These are phyloP conservation scores for Prunella himalayana DNA, from an alignment of 2,113 vertebrate genomes.

Conservation along the genomic window DNA sequence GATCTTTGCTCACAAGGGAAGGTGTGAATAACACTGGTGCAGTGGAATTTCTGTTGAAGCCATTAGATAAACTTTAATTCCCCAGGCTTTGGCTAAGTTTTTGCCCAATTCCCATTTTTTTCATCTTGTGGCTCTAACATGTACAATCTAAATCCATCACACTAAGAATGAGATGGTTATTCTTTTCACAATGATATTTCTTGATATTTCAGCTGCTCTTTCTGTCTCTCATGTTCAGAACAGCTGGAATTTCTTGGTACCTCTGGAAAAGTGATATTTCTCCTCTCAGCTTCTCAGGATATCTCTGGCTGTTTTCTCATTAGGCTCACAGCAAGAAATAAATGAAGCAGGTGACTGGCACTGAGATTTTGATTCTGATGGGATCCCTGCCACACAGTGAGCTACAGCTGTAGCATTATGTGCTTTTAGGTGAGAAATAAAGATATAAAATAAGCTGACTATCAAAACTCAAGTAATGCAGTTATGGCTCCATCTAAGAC, in stretches of 20 bases:
- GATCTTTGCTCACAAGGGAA: background rate
- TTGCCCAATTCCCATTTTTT: background rate
- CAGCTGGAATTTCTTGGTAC: background rate
- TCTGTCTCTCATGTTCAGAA: background rate
- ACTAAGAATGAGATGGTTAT: conserved; percentile 10
- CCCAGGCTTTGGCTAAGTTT: background rate
- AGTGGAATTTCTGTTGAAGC: background rate
- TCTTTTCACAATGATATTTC: conserved; percentile 7
- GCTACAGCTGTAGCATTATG: background rate
- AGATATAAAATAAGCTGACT: background rate
- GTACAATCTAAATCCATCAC: background rate
- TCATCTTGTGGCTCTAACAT: background rate
- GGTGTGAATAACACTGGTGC: background rate
- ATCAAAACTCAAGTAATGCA: background rate
- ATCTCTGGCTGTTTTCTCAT: conserved; percentile 57
- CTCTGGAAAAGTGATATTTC: conserved; percentile 8
- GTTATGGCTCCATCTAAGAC: background rate
- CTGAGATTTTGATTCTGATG: conserved; percentile 32
- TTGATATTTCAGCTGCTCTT: background rate
- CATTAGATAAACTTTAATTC: background rate
- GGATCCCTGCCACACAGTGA: background rate
- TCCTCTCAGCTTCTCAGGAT: background rate
- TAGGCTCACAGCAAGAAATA: conserved; percentile 51
- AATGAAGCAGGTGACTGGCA: conserved; percentile 49
- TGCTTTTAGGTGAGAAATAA: background rate